phyloP scores from a whole-genome alignment of 2,113 vertebrate species.

The Pituophis catenifer region DNA sequence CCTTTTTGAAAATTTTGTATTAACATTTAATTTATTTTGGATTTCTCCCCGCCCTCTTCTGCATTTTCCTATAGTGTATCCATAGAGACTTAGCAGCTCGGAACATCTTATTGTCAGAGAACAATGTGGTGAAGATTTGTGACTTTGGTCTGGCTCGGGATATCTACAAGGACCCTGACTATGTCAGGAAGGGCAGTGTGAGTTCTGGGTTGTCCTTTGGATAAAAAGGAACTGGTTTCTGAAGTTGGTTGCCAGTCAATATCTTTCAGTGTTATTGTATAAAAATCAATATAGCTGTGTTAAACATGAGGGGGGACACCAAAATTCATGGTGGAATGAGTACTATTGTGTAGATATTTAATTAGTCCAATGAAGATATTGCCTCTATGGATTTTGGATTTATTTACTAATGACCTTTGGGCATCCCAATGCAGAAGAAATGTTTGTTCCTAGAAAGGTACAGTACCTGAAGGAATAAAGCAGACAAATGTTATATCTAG shows the following conservation, averaged over 20 bases:
- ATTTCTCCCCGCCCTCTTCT: neutral
- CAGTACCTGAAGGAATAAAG: neutral
- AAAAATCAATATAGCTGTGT: neutral
- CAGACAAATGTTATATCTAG: neutral
- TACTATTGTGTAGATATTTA: neutral
- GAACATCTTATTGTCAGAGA: constrained; percentile 95
- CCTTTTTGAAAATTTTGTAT: neutral
- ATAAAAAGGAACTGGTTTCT: neutral
- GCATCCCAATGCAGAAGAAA: neutral
- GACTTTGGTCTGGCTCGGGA: constrained; percentile 96
- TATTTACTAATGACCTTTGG: neutral
- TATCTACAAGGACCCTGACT: constrained; percentile 99
- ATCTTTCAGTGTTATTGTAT: neutral
- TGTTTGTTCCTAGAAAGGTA: neutral
- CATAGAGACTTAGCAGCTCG: constrained; percentile 96
- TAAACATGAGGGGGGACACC: neutral
- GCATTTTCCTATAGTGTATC: constrained; percentile 79
- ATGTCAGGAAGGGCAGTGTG: constrained; percentile 97
- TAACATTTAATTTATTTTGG: neutral
- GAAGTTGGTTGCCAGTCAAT: neutral
- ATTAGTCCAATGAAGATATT: neutral
- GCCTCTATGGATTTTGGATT: neutral
- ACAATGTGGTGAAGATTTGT: constrained; percentile 97
- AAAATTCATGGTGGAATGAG: neutral
- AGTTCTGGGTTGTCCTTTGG: constrained; percentile 51